Base-by-base conservation (phyloP, 2,113 vertebrate species). In the Chrysemys picta region DNA sequence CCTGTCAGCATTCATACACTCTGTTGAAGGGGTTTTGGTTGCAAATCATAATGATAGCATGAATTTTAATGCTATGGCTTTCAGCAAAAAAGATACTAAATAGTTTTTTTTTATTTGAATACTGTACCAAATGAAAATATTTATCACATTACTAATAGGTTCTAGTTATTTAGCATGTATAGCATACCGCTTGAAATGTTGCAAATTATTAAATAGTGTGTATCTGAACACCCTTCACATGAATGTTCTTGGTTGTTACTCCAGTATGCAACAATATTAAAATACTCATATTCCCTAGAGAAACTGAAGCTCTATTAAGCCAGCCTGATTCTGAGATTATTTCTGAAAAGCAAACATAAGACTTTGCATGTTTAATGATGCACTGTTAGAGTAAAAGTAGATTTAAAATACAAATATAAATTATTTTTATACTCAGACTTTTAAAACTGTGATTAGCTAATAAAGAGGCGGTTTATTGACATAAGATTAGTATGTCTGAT, bases 401-500 rank as follows among this genome's bases (percentile, higher is more conserved):
- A 57, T 96, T 94, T 95, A 76, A 82, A 90, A 89, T 80, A 84
- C 80, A 47, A 87, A 47, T 1, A 53, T 86, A 80, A 53, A 94
- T 95, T 91, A 79, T 96, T 38, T 53, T 89, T 75, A 84, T 8
- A 47, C 80, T 87, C 94, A 69, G 52, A 4, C 42, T 76, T 92
- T 89, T 95, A 87, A 82, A 94, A 78, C 78, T 0, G 2, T 54
- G 76, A 47, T 95, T 96, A 94, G 72, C 87, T 93, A 82, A 62
- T 94, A 92, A 93, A 79, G 80, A 93, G 75, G 80, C 94, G 50
- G 83, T 93, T 86, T 88, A 24, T 88, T 80, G 86, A 47, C 53
- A 35, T 49, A n/a, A 10, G 78, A 50, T 69, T 95, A 94, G 82
- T 83, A 49, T 72, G 83, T 54, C 45, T 47, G 45, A 80, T 22